A percentile compares a stretch with the other conserved stretches of the same genome.
Conservation (phyloP, 2,888 invertebrate genomes). For the Nowickia ferox region DNA sequence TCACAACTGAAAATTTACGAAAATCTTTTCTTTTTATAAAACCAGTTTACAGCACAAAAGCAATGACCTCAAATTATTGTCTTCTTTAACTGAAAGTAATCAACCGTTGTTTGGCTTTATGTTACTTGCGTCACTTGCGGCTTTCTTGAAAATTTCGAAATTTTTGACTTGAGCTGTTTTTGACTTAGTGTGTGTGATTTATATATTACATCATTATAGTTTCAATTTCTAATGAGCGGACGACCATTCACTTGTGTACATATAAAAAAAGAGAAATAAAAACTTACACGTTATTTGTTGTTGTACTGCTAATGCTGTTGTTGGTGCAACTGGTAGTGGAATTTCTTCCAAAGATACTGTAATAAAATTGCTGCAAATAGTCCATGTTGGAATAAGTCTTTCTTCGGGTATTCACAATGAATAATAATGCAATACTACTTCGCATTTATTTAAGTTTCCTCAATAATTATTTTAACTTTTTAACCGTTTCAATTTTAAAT, state of each 20-base stretch:
- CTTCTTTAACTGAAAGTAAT: too few species aligned
- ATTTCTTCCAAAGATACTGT: constrained; percentile 52
- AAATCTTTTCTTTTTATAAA: too few species aligned
- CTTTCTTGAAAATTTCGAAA: too few species aligned
- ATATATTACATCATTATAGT: constrained; percentile 58
- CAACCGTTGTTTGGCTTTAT: too few species aligned
- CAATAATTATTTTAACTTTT: neutral
- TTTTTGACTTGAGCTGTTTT: too few species aligned
- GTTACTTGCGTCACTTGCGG: too few species aligned
- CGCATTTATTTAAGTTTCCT: constrained; percentile 42
- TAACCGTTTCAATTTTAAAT: constrained; percentile 20
- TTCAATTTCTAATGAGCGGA: neutral
- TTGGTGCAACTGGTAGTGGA: neutral
- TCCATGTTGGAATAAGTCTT: constrained; percentile 51
- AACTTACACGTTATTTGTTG: constrained; percentile 60
- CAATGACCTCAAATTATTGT: too few species aligned
- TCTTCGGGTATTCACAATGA: neutral
- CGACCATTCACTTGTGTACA: neutral
- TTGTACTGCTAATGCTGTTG: neutral
- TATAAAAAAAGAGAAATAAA: neutral
- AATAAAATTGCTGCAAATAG: constrained; percentile 63
- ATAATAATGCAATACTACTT: constrained; percentile 8
- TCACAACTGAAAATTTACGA: too few species aligned
- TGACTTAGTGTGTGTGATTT: neutral
- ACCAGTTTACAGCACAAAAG: too few species aligned